Evolutionary conservation across 1,140 invertebrate genomes (phyloP).

Genomic region (Magallana angulata): DNA sequence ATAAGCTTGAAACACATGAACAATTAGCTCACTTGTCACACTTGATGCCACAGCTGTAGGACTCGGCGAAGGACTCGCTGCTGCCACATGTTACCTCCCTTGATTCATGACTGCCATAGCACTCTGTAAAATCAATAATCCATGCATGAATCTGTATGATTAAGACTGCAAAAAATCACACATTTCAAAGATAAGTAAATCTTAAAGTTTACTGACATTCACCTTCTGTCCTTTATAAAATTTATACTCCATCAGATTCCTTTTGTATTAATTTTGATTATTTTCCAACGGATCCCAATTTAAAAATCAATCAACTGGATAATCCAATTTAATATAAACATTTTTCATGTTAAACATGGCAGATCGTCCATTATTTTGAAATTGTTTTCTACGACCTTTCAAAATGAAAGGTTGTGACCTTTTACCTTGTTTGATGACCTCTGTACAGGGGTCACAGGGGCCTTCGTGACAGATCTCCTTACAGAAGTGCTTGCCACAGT

Average conservation of each 20-base stretch:
- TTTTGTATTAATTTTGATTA: too few relatives aligned
- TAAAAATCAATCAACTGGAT: background rate
- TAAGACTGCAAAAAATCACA: background rate
- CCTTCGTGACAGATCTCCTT: conserved; percentile 78
- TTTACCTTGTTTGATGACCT: conserved; percentile 73
- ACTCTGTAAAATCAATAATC: conserved; percentile 79
- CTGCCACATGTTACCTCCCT: conserved; percentile 81
- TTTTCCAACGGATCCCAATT: too few relatives aligned
- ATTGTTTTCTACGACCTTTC: background rate
- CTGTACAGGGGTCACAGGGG: conserved; percentile 74
- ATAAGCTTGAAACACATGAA: too few relatives aligned
- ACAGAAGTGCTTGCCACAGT: conserved; percentile 80
- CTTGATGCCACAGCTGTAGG: conserved; percentile 77
- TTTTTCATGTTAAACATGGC: background rate
- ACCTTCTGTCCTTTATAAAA: too few relatives aligned
- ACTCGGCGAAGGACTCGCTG: conserved; percentile 67
- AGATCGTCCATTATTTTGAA: too few relatives aligned
- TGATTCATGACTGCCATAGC: conserved; percentile 83
- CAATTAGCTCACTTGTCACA: conserved; percentile 78
- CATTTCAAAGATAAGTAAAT: background rate
- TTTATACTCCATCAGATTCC: too few relatives aligned
- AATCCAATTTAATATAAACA: background rate
- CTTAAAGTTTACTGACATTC: too few relatives aligned
- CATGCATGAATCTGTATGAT: background rate
- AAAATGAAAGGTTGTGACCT: background rate